Evolutionary conservation across 2,113 vertebrate genomes (phyloP), one percentile per base, ranked within the genome.

Genomic region (Chelonoidis abingdonii): DNA sequence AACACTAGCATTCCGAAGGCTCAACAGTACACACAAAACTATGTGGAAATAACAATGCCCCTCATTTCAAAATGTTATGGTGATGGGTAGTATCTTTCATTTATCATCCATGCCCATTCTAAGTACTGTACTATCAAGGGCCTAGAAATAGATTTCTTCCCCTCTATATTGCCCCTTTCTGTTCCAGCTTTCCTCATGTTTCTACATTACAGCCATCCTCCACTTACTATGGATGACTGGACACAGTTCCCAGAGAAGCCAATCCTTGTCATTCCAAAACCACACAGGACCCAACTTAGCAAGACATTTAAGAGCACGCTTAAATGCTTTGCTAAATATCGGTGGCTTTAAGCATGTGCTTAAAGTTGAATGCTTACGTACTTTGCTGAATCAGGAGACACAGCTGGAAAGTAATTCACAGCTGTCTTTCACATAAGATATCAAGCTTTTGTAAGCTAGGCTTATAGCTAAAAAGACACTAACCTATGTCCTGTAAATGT

Each of bases 401-500:
- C 90, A 56, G 3, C n/a, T 93, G 47, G 86, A 89, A 65, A 16
- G 41, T 84, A 94, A 21, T 80, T 53, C 57, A 83, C 50, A 81
- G 8, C 75, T 65, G 47, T 0, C 81, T 93, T 88, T 79, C 31
- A 82, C 80, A 62, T 85, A 93, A 97, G 86, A 38, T 92, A 90
- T 54, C 54, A 92, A 76, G 53, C 88, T n/a, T 80, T 96, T 91
- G 93, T n/a, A 96, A 93, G 44, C 10, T 85, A 95, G 89, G 79
- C n/a, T 62, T 50, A 31, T 80, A 87, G 14, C 6, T 87, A 50
- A 44, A 87, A 95, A 93, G 17, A 50, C 13, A 38, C 29, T n/a
- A 59, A 21, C 19, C 11, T 56, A 29, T 2, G 11, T 69, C 6
- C 25, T 80, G 84, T 83, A 35, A 41, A 24, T 62, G 65, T 87